Evolutionary conservation across 1,140 invertebrate species (phyloP).

Genomic region (Drosophila insularis): DNA sequence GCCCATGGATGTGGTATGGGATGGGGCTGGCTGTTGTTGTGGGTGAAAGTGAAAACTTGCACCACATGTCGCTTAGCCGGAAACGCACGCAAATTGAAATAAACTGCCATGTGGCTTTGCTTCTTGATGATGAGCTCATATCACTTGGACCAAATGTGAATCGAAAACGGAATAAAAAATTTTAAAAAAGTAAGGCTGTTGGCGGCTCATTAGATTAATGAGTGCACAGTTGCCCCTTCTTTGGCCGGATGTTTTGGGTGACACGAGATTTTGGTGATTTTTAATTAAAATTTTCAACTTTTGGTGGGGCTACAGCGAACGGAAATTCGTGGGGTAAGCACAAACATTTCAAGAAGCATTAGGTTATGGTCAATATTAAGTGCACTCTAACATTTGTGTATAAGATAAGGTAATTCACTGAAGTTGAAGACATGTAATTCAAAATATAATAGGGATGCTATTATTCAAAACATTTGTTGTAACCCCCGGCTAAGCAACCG

Average conservation of each 20-base stretch:
- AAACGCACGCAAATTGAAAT: slow-evolving; percentile 59
- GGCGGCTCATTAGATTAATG: slow-evolving; percentile 19
- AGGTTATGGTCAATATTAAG: background rate
- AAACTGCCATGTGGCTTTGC: slow-evolving; percentile 37
- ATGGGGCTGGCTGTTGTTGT: slow-evolving; percentile 17
- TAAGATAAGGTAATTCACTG: too few relatives aligned
- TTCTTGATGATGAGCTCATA: slow-evolving; percentile 17
- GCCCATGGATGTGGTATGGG: background rate
- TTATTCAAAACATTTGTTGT: too few relatives aligned
- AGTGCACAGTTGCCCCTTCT: slow-evolving; percentile 2
- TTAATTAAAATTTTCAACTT: slow-evolving; percentile 16
- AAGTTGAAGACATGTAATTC: background rate
- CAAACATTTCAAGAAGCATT: background rate
- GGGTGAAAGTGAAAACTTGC: slow-evolving; percentile 61
- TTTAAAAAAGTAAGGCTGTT: slow-evolving; percentile 10
- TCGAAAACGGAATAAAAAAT: slow-evolving; percentile 2
- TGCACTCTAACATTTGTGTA: background rate
- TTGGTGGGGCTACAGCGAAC: background rate
- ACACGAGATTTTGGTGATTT: slow-evolving; percentile 11
- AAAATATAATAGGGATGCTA: too few relatives aligned
- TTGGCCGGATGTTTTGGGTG: slow-evolving; percentile 12
- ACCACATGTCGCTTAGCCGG: slow-evolving; percentile 51
- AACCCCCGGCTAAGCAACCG: too few relatives aligned
- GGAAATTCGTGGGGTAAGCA: slow-evolving; percentile 7
- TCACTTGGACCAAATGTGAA: slow-evolving; percentile 6